phyloP scores from a whole-genome alignment of 37 sponge, comb jelly and placozoan species.

The Haliclona indistincta region DNA sequence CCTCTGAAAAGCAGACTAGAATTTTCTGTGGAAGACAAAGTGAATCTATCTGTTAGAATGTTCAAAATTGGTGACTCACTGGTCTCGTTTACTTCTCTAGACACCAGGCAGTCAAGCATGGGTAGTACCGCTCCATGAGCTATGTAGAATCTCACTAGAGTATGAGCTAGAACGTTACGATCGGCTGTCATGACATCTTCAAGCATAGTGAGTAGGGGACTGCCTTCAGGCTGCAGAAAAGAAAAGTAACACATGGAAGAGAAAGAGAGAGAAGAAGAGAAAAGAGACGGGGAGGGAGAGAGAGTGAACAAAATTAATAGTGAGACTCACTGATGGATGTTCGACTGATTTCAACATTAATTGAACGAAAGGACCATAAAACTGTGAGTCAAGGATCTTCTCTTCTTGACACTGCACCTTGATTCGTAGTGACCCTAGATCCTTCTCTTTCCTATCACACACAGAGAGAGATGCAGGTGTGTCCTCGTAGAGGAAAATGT shows the following conservation, averaged over 20 bases:
- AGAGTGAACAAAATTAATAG: neutral
- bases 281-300: neutral
- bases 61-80: conserved; percentile 25
- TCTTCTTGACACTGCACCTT: conserved; percentile 78
- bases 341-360: conserved; percentile 74
- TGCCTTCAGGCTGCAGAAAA: conserved; percentile 47
- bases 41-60: neutral
- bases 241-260: neutral
- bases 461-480: neutral
- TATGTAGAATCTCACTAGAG: conserved; percentile 85
- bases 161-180: conserved; percentile 65
- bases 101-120: conserved; percentile 65
- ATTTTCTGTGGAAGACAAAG: neutral
- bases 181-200: conserved; percentile 81
- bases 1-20: conserved; percentile 59
- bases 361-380: conserved; percentile 68
- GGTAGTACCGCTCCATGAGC: conserved; percentile 69
- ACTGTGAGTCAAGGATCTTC: conserved; percentile 62
- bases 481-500: conserved; percentile 6
- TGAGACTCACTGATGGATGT: conserved; percentile 1
- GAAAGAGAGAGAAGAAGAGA: neutral
- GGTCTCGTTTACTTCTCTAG: conserved; percentile 51
- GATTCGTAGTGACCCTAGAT: conserved; percentile 81
- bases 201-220: conserved; percentile 62
- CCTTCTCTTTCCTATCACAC: conserved; percentile 65